These are phyloP conservation scores for Bombus affinis DNA, from an alignment of 1,140 invertebrate genomes.

Conservation along the genomic window DNA sequence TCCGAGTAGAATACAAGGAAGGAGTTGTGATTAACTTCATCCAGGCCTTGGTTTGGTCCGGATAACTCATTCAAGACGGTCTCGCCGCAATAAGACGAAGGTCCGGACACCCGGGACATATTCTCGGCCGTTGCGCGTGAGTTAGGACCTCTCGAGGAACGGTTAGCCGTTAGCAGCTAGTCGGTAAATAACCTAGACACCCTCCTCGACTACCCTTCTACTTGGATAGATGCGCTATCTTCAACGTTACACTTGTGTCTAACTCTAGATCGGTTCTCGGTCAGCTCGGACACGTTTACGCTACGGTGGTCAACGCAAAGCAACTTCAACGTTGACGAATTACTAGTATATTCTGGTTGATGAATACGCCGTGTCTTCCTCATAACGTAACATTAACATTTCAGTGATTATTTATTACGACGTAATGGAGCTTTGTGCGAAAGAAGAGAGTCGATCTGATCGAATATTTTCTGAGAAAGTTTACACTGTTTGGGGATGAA, in stretches of 20 bases:
- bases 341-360: not conserved
- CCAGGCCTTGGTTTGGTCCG: constrained; percentile 42
- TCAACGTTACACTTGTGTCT: constrained; percentile 15
- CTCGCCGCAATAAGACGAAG: constrained; percentile 75
- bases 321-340: not conserved
- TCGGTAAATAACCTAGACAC: constrained; percentile 73
- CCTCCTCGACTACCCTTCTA: constrained; percentile 39
- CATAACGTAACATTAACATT: not conserved
- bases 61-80: constrained; percentile 70
- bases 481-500: no score
- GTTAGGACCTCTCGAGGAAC: constrained; percentile 73
- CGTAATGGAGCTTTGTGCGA: not conserved
- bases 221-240: constrained; percentile 33
- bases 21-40: constrained; percentile 53
- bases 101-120: constrained; percentile 77
- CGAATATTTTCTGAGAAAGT: not conserved
- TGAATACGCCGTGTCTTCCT: not conserved
- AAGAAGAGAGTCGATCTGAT: not conserved
- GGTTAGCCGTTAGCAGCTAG: constrained; percentile 64
- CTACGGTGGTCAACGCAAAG: not conserved
- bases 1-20: constrained; percentile 37
- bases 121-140: constrained; percentile 76
- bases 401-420: not conserved
- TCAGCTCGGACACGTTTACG: not conserved
- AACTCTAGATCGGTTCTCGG: constrained; percentile 37